phyloP scores from a whole-genome alignment of 2,888 invertebrate species.

The Spodoptera picta region DNA sequence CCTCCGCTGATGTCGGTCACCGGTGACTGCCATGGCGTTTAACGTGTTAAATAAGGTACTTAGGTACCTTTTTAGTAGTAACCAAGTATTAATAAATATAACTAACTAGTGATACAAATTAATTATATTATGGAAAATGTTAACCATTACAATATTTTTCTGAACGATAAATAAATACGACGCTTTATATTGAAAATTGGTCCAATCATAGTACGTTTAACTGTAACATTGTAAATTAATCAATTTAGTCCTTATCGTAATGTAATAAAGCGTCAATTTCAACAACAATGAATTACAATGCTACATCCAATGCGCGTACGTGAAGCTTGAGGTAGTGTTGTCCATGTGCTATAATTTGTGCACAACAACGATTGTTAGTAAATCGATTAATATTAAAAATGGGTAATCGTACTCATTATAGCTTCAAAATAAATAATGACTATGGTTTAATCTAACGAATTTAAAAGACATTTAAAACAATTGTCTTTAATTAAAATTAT shows the following conservation, averaged over 20 bases:
- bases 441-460: too few species aligned
- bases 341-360: not conserved
- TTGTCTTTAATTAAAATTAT: too few species aligned
- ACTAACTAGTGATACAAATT: too few species aligned
- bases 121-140: not conserved
- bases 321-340: slow-evolving; percentile 47
- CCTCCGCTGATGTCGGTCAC: too few species aligned
- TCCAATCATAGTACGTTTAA: slow-evolving; percentile 36
- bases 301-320: slow-evolving; percentile 43
- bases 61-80: not conserved
- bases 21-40: too few species aligned
- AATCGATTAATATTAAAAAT: not conserved
- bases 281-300: slow-evolving; percentile 12
- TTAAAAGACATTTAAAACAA: too few species aligned
- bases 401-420: too few species aligned
- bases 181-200: slow-evolving; percentile 37
- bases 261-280: not conserved
- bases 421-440: too few species aligned
- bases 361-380: not conserved
- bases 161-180: slow-evolving; percentile 43
- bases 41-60: not conserved
- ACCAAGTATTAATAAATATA: not conserved
- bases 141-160: slow-evolving; percentile 9
- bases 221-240: not conserved
- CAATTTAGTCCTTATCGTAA: not conserved